Conservation (phyloP, 2,888 invertebrate species). For the Nemotelus nigrinus region DNA sequence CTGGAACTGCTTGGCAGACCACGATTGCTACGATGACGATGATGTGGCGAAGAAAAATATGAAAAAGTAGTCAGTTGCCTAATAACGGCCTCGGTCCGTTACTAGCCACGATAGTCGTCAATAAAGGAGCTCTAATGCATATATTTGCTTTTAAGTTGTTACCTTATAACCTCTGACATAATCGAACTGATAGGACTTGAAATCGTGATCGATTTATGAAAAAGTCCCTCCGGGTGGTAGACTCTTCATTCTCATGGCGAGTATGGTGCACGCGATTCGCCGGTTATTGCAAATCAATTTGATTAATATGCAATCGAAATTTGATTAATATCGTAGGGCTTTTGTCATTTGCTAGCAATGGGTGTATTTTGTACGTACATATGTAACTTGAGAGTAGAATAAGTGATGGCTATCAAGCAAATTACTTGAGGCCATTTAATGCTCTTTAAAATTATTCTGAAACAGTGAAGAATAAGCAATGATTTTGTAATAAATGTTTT, state of each 20-base stretch:
- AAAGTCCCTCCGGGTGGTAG: slow-evolving; percentile 14
- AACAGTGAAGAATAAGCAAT: no score
- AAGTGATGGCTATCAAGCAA: no score
- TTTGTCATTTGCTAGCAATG: slow-evolving; percentile 7
- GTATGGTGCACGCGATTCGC: slow-evolving; percentile 10
- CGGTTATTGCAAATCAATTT: slow-evolving; percentile 13
- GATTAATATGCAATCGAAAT: slow-evolving; percentile 9
- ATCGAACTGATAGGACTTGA: slow-evolving; percentile 52
- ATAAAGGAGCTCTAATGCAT: slow-evolving; percentile 39
- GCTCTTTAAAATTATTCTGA: no score
- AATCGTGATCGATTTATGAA: slow-evolving; percentile 53
- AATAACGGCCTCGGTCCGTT: slow-evolving; percentile 30
- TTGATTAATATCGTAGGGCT: slow-evolving; percentile 46
- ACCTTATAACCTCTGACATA: slow-evolving; percentile 54
- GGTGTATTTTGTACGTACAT: no score
- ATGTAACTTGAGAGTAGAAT: no score
- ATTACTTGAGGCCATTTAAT: no score
- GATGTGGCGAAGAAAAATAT: slow-evolving; percentile 5
- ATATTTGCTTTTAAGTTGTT: slow-evolving; percentile 41
- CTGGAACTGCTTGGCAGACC: background rate
- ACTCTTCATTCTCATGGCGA: background rate
- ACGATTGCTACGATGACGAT: background rate
- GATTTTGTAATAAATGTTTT: no score
- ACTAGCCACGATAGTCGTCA: slow-evolving; percentile 38
- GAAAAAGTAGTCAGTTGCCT: slow-evolving; percentile 12